Base-by-base conservation (phyloP, 2,888 invertebrate genomes). In the Boloria euphrosyne region DNA sequence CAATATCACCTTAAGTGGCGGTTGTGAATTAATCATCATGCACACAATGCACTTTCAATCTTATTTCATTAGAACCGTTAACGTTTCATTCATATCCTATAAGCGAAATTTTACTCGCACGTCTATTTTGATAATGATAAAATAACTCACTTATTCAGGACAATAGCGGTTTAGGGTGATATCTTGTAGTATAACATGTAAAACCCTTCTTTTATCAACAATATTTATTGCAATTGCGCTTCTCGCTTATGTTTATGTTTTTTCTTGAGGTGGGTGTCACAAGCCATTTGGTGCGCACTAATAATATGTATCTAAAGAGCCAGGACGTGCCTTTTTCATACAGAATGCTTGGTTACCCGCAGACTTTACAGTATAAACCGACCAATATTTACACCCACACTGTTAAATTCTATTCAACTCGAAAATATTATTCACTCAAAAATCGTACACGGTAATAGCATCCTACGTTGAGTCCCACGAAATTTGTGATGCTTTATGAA, bases 211-310 rank as follows among this genome's bases (percentile, higher is more conserved):
- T 85, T 89, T 91, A 90, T 90, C 90, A 80, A 78, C 74, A 75
- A 87, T 86, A 86, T 90, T 90, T 91, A 90, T 90, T 89, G 88
- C 79, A 79, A 78, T 77, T 81, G 83, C 81, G 82, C 85, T 86
- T 84, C 80, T 86, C 85, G 82, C 83, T 79, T 80, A 80, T 85
- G 89, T 89, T 89, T 87, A 86, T 88, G 84, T 85, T 84, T 84
- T 79, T 78, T 74, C 73, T 81, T 81, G 82, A 83, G 84, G 91
- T 91, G 87, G 90, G 90, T 88, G 91, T 87, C 82, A 79, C 82
- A 79, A 78, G 79, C 81, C 84, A 84, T 80, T 82, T 76, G 74
- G 77, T 78, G 80, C 82, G 82, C 81, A 80, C 78, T 77, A 80
- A 78, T 81, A 84, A 84, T 80, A 78, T 78, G 75, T 79, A 76